Evolutionary conservation across 1,140 invertebrate species (phyloP).

Genomic region (Euura lappo): DNA sequence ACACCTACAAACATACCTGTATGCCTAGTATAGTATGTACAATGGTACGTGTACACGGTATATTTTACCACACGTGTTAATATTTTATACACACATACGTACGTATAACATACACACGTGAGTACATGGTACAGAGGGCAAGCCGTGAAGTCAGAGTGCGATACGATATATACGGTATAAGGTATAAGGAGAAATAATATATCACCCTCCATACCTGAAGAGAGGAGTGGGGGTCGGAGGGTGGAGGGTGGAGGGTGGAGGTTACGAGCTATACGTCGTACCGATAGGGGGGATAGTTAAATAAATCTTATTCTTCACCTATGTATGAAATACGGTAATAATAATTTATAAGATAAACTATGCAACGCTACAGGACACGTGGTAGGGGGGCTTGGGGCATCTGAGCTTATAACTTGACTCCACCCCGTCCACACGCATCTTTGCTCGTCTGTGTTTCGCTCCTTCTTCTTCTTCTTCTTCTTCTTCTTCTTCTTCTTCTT

Average conservation of each 20-base stretch:
- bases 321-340: conserved; percentile 58
- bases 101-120: not conserved
- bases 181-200: conserved; percentile 38
- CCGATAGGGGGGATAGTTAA: conserved; percentile 29
- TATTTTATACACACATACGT: no score
- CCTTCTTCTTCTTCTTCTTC: conserved; percentile 9
- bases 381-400: not conserved
- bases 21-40: no score
- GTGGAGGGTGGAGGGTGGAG: no score
- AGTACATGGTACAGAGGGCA: conserved; percentile 10
- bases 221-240: no score
- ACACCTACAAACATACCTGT: no score
- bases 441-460: not conserved
- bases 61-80: no score
- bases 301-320: conserved; percentile 55
- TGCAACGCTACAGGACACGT: conserved; percentile 37
- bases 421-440: conserved; percentile 3
- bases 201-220: conserved; percentile 38
- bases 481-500: conserved; percentile 21
- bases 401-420: not conserved
- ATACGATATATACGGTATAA: no score
- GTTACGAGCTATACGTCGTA: no score
- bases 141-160: conserved; percentile 12
- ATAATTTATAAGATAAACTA: conserved; percentile 59
- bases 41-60: no score